phyloP scores from a whole-genome alignment of 2,888 invertebrate species.

The Eupeodes luniger region DNA sequence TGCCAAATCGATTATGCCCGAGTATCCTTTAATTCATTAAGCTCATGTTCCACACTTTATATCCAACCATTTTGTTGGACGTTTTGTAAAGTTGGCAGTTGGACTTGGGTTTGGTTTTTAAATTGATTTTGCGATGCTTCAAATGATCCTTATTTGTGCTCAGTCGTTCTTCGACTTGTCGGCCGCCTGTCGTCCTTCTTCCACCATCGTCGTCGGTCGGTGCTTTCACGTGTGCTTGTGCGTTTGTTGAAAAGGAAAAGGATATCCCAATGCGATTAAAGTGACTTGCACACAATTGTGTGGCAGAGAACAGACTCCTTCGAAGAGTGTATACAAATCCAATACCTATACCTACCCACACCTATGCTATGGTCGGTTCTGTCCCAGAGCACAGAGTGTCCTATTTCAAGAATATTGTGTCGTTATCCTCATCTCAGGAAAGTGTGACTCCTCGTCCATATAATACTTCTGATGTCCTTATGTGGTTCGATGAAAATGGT shows the following conservation, averaged over 20 bases:
- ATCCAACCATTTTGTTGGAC: conserved; percentile 41
- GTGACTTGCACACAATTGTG: conserved; percentile 56
- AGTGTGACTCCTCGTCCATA: conserved; percentile 23
- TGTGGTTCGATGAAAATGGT: conserved; percentile 46
- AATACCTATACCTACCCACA: conserved; percentile 12
- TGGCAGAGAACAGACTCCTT: conserved; percentile 16
- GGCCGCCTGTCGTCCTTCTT: too few species aligned
- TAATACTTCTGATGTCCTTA: conserved; percentile 2
- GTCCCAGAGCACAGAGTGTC: conserved; percentile 37
- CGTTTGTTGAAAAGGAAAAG: conserved; percentile 8
- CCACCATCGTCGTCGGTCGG: not conserved
- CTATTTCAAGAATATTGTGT: conserved; percentile 56
- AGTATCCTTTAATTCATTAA: conserved; percentile 70
- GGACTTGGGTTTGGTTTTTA: conserved; percentile 52
- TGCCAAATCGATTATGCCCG: conserved; percentile 69
- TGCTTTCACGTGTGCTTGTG: not conserved
- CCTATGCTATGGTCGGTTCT: not conserved
- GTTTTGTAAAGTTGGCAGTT: conserved; percentile 60
- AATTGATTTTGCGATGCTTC: conserved; percentile 64
- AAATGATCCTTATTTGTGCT: conserved; percentile 52
- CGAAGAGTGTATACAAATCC: conserved; percentile 36
- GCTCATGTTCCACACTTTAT: conserved; percentile 60
- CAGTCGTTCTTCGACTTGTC: not conserved
- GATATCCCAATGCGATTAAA: conserved; percentile 56
- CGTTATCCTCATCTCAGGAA: conserved; percentile 50